Conservation (phyloP, 2,113 vertebrate genomes). For the Chloropsis hardwickii region DNA sequence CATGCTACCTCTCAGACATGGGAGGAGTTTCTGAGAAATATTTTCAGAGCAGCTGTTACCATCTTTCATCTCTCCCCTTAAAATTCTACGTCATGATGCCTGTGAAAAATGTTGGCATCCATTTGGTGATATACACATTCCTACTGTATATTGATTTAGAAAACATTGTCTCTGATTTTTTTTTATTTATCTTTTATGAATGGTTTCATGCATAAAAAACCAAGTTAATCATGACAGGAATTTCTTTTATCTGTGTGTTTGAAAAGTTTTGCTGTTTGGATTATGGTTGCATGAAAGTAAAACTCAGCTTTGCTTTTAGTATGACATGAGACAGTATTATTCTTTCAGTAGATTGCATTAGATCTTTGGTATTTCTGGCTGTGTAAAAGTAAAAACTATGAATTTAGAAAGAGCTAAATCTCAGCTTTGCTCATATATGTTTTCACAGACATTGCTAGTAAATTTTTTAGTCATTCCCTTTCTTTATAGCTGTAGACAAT, state of each 20-base stretch:
- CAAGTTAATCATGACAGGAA: not conserved
- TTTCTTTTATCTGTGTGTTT: not conserved
- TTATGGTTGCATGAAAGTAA: not conserved
- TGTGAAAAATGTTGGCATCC: not conserved
- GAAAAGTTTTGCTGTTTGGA: not conserved
- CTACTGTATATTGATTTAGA: not conserved
- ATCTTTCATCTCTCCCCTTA: not conserved
- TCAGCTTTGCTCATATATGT: not conserved
- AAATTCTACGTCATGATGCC: not conserved
- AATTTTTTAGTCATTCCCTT: not conserved
- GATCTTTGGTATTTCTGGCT: not conserved
- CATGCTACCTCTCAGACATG: not conserved
- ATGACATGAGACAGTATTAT: not conserved
- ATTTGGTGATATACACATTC: not conserved
- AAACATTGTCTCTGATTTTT: not conserved
- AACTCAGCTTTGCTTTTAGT: not conserved
- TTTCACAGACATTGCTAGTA: not conserved
- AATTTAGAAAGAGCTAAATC: not conserved
- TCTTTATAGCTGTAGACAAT: not conserved
- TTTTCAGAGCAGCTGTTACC: not conserved
- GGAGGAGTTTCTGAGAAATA: conserved; percentile 23
- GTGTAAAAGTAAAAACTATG: not conserved
- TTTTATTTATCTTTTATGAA: not conserved
- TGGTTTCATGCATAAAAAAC: not conserved
- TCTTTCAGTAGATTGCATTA: not conserved